Conservation (phyloP, 2,113 vertebrate genomes). For the Phylloscopus trochilus region DNA sequence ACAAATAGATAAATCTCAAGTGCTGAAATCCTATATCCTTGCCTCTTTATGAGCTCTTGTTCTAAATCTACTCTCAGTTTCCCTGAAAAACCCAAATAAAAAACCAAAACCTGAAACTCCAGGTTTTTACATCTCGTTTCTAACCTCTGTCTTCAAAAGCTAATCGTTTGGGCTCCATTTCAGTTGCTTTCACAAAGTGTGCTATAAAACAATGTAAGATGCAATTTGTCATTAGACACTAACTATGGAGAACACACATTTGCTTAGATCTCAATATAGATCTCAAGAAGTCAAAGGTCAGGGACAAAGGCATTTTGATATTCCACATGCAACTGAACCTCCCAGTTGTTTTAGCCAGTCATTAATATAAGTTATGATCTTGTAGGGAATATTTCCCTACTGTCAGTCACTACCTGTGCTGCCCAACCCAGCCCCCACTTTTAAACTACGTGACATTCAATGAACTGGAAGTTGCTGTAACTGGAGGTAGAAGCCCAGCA, state of each 20-base stretch:
- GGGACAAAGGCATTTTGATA: background rate
- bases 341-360: background rate
- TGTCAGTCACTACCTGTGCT: background rate
- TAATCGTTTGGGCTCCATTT: background rate
- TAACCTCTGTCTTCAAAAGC: background rate
- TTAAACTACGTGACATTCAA: background rate
- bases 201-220: background rate
- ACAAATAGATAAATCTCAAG: conserved; percentile 30
- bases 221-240: background rate
- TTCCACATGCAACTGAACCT: background rate
- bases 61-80: background rate
- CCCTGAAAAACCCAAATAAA: background rate
- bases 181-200: background rate
- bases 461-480: background rate
- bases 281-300: background rate
- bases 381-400: background rate
- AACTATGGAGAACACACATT: background rate
- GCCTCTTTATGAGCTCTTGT: background rate
- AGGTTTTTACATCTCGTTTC: background rate
- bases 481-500: background rate
- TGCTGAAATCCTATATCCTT: conserved; percentile 11
- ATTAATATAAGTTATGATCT: background rate
- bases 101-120: background rate
- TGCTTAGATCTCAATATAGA: background rate
- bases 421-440: background rate